Conservation (phyloP, 2,888 invertebrate species). For the Parapristionchus giblindavisi region DNA sequence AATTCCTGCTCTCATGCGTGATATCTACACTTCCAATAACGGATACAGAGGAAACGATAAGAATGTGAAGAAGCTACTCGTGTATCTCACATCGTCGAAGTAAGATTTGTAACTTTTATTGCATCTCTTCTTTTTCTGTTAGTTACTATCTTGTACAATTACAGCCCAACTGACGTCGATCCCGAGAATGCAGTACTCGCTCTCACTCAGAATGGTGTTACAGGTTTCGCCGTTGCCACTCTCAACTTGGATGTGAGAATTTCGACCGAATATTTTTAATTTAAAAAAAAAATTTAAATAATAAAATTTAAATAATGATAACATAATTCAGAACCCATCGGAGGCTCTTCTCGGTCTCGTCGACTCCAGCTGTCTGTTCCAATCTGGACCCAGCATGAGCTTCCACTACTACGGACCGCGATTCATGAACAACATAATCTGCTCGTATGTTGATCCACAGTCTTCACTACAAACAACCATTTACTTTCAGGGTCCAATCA, state of each 20-base stretch:
- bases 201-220: constrained; percentile 47
- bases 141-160: constrained; percentile 22
- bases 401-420: constrained; percentile 50
- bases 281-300: not conserved
- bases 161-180: constrained; percentile 56
- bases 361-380: constrained; percentile 44
- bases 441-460: constrained; percentile 43
- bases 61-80: constrained; percentile 42
- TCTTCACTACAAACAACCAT: not conserved
- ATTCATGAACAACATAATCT: constrained; percentile 52
- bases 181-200: constrained; percentile 43
- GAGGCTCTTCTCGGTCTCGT: constrained; percentile 44
- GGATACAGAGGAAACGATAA: constrained; percentile 9
- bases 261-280: not conserved
- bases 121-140: not conserved
- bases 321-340: constrained; percentile 37
- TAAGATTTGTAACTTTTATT: constrained; percentile 27
- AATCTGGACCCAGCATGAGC: constrained; percentile 41
- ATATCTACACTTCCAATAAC: constrained; percentile 11
- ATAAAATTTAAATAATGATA: not conserved
- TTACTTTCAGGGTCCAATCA: constrained; percentile 3
- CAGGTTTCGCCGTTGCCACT: constrained; percentile 52
- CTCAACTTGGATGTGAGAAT: constrained; percentile 41
- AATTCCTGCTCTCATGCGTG: not conserved
- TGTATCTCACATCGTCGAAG: constrained; percentile 58